A percentile compares a stretch with the other conserved stretches of the same genome.
phyloP scores from a whole-genome alignment of 2,797 vertebrate genomes.

The Chelonia mydas region DNA sequence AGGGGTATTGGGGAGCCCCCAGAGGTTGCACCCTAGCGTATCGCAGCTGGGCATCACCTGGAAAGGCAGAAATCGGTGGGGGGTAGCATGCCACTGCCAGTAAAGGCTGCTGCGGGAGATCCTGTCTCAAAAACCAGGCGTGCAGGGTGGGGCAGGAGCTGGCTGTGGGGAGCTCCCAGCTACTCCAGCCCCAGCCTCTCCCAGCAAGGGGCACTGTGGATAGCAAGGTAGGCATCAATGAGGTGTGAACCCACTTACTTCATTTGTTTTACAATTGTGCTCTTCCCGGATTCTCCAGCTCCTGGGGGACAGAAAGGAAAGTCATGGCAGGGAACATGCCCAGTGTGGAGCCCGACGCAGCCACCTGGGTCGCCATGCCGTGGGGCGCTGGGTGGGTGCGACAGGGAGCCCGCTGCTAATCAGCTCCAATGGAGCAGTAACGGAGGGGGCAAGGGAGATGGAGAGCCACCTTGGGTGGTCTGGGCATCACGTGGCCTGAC shows the following conservation, averaged over 20 bases:
- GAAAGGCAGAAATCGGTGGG: not conserved
- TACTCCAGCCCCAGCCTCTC: not conserved
- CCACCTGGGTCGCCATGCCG: no score
- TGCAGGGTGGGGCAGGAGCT: not conserved
- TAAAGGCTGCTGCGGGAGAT: not conserved
- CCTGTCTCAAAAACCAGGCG: not conserved
- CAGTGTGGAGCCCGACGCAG: not conserved
- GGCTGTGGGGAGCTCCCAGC: not conserved
- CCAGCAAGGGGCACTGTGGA: not conserved
- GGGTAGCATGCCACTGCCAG: not conserved
- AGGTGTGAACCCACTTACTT: slow-evolving; percentile 87
- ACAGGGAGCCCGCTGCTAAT: slow-evolving; percentile 37
- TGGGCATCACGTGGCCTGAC: no score
- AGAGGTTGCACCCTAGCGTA: not conserved
- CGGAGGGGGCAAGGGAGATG: not conserved
- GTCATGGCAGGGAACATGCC: not conserved
- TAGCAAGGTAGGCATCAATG: not conserved
- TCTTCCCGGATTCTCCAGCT: slow-evolving; percentile 98
- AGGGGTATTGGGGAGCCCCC: not conserved
- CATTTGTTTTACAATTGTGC: slow-evolving; percentile 99
- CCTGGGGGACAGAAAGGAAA: slow-evolving; percentile 79
- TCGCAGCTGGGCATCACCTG: not conserved
- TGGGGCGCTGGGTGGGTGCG: not conserved
- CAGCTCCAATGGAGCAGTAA: not conserved
- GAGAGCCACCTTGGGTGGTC: not conserved